Evolutionary conservation across 2,797 vertebrate genomes (phyloP), one percentile per base, ranked within the genome.

Genomic region (Enteromius unitaeniatus): DNA sequence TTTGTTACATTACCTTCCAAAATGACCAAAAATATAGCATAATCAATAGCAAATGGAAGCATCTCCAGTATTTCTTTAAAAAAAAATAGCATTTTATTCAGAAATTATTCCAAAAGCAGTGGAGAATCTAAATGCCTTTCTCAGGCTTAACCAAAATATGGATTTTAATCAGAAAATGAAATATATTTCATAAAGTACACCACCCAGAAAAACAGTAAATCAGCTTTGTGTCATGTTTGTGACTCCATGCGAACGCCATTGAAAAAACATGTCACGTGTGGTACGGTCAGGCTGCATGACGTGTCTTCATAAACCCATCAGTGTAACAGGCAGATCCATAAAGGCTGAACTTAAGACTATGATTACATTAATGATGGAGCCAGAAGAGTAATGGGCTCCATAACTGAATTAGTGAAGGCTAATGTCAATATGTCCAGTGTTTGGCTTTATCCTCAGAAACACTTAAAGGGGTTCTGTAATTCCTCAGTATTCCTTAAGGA

Each of bases 311-410:
- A 53, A 53, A 51, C 34, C 47, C 49, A 83, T 78, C 62, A 83
- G 51, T 60, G 62, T 53, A 68, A 82, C 40, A 42, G 75, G 72
- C 68, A 85, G 79, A 87, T 87, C 86, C 53, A 84, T 87, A 85
- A 65, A 77, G 64, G 58, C 72, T 42, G 75, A 76, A 80, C 77
- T 51, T 64, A 58, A 26, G 67, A 70, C 45, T 53, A 83, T 81
- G 84, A 87, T 86, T 76, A 60, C 62, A 73, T 87, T 87, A 86
- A 80, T 76, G 67, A 75, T 77, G 65, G 40, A 72, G 73, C 34
- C 84, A 70, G 78, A 81, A 64, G 65, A 78, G 75, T 45, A 72
- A 70, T 78, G 75, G 64, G 64, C 49, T 77, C 26, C 37, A 55
- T 83, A 83, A 83, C 65, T 47, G 37, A 83, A 70, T 83, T 62